phyloP scores from a whole-genome alignment of 2,797 vertebrate species.

The Argentina silus region DNA sequence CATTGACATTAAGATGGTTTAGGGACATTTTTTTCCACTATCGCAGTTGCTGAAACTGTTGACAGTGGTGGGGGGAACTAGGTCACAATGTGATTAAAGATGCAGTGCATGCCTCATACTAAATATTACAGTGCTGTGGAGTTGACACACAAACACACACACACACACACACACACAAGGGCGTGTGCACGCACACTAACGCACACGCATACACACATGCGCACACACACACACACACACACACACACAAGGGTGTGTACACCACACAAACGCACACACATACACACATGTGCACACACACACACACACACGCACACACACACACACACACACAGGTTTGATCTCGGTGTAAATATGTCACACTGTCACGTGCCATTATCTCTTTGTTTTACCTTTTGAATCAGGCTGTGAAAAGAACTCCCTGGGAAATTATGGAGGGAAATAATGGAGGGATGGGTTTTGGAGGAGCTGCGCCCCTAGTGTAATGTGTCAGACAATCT shows the following conservation, averaged over 20 bases:
- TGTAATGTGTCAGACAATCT: constrained; percentile 12
- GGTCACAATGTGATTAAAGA: constrained; percentile 73
- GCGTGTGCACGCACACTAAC: not conserved
- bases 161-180: not conserved
- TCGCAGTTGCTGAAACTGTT: constrained; percentile 67
- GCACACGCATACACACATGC: constrained; percentile 4
- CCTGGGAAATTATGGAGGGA: constrained; percentile 9
- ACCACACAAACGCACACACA: not conserved
- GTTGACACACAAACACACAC: constrained; percentile 12
- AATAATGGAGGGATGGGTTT: too few relatives aligned
- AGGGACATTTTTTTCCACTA: constrained; percentile 59
- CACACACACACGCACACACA: not conserved
- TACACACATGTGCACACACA: constrained; percentile 1
- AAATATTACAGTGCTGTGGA: constrained; percentile 55
- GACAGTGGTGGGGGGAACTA: constrained; percentile 65
- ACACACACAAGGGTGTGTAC: not conserved
- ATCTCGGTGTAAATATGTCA: constrained; percentile 26
- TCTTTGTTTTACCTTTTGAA: constrained; percentile 30
- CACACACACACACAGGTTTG: not conserved
- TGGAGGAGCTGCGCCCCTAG: not conserved
- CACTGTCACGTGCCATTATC: constrained; percentile 25
- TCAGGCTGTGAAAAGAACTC: constrained; percentile 42
- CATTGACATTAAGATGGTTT: constrained; percentile 66
- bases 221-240: constrained; percentile 9
- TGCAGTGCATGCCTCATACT: constrained; percentile 50